Conservation (phyloP, 2,113 vertebrate genomes). For the Apteryx owenii region DNA sequence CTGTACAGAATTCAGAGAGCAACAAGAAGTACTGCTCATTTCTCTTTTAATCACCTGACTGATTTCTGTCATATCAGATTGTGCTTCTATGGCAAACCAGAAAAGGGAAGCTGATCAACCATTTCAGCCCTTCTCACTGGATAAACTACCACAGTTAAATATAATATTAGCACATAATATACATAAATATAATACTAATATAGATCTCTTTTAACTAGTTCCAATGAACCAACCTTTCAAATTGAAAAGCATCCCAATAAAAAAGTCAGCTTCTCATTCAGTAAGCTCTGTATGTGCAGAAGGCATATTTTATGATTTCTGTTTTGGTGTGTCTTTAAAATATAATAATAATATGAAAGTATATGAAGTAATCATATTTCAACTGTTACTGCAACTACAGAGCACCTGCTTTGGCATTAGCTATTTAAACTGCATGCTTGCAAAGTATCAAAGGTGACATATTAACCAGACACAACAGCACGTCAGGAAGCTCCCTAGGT, state of each 20-base stretch:
- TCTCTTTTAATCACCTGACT: neutral
- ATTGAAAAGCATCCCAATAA: neutral
- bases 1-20: neutral
- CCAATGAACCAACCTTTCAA: neutral
- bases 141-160: neutral
- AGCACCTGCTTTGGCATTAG: accelerated
- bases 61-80: neutral
- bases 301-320: accelerated
- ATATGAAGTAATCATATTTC: neutral
- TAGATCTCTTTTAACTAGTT: neutral
- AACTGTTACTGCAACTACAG: neutral
- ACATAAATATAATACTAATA: neutral
- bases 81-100: neutral
- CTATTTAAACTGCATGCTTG: neutral
- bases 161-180: neutral
- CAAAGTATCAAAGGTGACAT: neutral
- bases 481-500: neutral
- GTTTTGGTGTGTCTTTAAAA: neutral
- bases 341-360: neutral
- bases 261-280: neutral
- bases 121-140: neutral
- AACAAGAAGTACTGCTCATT: neutral
- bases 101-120: neutral
- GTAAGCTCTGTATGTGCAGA: neutral
- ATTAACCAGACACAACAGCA: neutral